These are phyloP conservation scores for Pomacea canaliculata DNA, from an alignment of 2,888 invertebrate genomes.

Conservation along the genomic window DNA sequence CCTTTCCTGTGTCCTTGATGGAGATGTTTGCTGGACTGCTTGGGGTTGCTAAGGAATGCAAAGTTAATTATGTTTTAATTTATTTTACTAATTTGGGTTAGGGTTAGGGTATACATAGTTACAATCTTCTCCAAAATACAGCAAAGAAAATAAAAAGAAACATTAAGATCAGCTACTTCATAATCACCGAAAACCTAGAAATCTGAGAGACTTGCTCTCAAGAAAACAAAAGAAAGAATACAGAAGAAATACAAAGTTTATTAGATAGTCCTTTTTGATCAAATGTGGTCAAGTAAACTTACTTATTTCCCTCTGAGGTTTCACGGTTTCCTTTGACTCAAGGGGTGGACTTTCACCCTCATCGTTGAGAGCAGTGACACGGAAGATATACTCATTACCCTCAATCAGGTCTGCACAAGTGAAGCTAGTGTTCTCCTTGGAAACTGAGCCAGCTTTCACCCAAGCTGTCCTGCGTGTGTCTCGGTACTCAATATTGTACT, in stretches of 20 bases:
- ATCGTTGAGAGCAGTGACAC: conserved; percentile 87
- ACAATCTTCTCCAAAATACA: too few species aligned
- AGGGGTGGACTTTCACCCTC: conserved; percentile 94
- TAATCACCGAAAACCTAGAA: not conserved
- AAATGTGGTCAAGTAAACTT: conserved; percentile 16
- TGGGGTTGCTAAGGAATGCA: conserved; percentile 62
- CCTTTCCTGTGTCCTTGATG: conserved; percentile 55
- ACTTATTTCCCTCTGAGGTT: conserved; percentile 50
- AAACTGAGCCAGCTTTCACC: conserved; percentile 77
- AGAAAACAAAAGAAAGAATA: too few species aligned
- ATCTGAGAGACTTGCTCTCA: too few species aligned
- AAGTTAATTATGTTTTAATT: not conserved
- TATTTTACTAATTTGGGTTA: too few species aligned
- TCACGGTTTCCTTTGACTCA: conserved; percentile 67
- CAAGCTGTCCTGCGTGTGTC: conserved; percentile 83
- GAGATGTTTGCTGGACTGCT: conserved; percentile 55
- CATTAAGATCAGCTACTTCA: too few species aligned
- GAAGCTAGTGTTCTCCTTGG: conserved; percentile 37
- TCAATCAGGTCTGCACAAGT: conserved; percentile 42
- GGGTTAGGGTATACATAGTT: too few species aligned
- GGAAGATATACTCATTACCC: conserved; percentile 90
- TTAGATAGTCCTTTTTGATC: too few species aligned
- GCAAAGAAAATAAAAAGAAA: too few species aligned
- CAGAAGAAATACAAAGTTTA: too few species aligned
- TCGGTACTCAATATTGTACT: conserved; percentile 73